Evolutionary conservation across 1,140 invertebrate species (phyloP), one percentile per base, ranked within the genome.

Genomic region (Rhagoletis pomonella): DNA sequence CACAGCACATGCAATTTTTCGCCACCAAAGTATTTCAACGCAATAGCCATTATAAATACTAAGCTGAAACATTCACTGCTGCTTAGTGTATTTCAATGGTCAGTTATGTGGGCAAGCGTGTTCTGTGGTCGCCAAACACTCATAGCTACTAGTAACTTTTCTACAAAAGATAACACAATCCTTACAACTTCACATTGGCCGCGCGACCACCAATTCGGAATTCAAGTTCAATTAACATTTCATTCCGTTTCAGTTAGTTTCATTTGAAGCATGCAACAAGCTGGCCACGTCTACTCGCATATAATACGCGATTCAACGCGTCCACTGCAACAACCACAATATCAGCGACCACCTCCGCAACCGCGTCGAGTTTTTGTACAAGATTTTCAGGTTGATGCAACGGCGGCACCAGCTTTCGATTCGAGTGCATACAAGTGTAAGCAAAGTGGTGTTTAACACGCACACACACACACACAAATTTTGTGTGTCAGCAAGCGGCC

Each of bases 261-360:
- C 73, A 55, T 50, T 55, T 50, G 50, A 55, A 81, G 17, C 47
- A 55, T 81, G 73, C 73, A 81, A 81, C 73, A 58, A 81, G 50
- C 73, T 19, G 7, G 73, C 50, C n/a, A 81, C 17, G 44, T 44
- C 17, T 4, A 17, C 17, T 7, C 47, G 73, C 47, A 55, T 55
- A 19, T 47, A 58, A 81, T 44, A 55, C 73, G 47, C n/a, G 19
- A 47, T 55, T 29, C 73, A 29, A 55, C 42, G 50, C 73, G 47
- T 81, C 50, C n/a, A 55, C 44, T 55, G 2, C 44, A 14, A 73
- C 12, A 47, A 73, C 67, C 3, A 47, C 44, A 81, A 55, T 47
- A 55, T 17, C n/a, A 19, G 14, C 44, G 4, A 2, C 4, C 69
- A 55, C 44, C 44, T 2, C 6, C 47, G 47, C 73, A 81, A 4